phyloP scores from a whole-genome alignment of 1,140 invertebrate species.

The Lerema accius region DNA sequence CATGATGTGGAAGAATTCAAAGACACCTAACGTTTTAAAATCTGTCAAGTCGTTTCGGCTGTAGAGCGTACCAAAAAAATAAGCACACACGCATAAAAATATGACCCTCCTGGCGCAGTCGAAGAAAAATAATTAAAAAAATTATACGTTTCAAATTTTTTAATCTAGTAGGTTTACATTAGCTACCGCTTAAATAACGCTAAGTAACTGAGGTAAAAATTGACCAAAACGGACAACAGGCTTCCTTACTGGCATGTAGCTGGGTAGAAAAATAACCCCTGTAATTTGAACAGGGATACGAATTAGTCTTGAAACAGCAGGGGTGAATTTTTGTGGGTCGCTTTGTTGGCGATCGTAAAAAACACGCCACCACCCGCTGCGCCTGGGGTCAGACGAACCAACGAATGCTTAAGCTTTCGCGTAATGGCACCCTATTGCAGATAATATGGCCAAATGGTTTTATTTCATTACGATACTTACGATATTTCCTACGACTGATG shows the following conservation, averaged over 20 bases:
- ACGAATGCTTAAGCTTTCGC: conserved; percentile 23
- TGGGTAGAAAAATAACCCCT: conserved; percentile 17
- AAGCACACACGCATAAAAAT: too few species aligned
- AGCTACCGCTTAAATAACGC: too few species aligned
- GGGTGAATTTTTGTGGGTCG: conserved; percentile 24
- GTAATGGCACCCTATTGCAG: conserved; percentile 17
- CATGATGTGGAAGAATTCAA: too few species aligned
- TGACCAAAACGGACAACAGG: conserved; percentile 2
- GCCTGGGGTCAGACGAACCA: conserved; percentile 8
- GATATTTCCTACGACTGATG: not conserved
- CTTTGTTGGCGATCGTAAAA: conserved; percentile 34
- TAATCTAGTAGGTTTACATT: too few species aligned
- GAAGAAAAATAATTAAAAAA: too few species aligned
- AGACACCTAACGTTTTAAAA: too few species aligned
- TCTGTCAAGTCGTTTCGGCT: too few species aligned
- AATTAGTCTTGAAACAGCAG: conserved; percentile 36
- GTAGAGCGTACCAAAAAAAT: too few species aligned
- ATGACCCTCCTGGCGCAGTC: too few species aligned
- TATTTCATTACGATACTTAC: conserved; percentile 15
- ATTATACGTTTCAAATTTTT: too few species aligned
- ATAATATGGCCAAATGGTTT: conserved; percentile 12
- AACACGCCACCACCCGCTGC: conserved; percentile 23
- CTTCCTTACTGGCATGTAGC: conserved; percentile 1
- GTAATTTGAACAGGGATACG: conserved; percentile 34
- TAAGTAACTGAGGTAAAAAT: too few species aligned